Percentiles rank a stretch among this genome's conserved stretches.
These are phyloP conservation scores for Otolemur garnettii DNA, from an alignment of 2,113 vertebrate genomes.

Conservation along the genomic window DNA sequence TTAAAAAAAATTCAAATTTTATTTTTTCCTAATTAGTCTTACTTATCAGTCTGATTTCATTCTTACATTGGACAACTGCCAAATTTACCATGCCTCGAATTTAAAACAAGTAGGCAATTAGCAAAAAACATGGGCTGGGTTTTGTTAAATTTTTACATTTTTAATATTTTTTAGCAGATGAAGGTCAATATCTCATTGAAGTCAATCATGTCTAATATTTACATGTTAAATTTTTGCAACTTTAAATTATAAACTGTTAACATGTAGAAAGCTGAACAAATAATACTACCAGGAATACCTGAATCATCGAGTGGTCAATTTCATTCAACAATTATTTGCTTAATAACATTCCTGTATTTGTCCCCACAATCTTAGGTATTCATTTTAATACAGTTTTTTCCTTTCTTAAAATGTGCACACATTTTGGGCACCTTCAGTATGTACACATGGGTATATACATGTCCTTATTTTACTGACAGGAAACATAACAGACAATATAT, in stretches of 20 bases:
- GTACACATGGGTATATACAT: neutral
- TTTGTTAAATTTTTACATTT: neutral
- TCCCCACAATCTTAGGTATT: neutral
- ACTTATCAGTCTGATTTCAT: constrained; percentile 48
- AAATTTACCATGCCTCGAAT: constrained; percentile 3
- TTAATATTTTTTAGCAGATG: constrained; percentile 7
- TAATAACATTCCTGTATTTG: neutral
- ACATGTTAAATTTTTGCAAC: neutral
- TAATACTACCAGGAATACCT: constrained; percentile 27
- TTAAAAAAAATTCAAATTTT: constrained; percentile 30
- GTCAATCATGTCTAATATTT: constrained; percentile 26
- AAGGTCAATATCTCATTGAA: neutral
- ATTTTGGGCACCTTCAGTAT: neutral
- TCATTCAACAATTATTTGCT: constrained; percentile 5
- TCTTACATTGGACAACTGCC: neutral
- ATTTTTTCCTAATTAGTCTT: constrained; percentile 33
- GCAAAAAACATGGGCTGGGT: neutral
- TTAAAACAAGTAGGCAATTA: constrained; percentile 49
- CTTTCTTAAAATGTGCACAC: no score
- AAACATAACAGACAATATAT: neutral
- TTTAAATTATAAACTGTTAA: constrained; percentile 21
- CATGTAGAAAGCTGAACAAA: neutral
- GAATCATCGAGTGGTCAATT: neutral
- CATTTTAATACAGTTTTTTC: neutral
- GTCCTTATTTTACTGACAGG: neutral